phyloP scores from a whole-genome alignment of 37 sponge, comb jelly and placozoan species.

The Aplysina aerophoba region DNA sequence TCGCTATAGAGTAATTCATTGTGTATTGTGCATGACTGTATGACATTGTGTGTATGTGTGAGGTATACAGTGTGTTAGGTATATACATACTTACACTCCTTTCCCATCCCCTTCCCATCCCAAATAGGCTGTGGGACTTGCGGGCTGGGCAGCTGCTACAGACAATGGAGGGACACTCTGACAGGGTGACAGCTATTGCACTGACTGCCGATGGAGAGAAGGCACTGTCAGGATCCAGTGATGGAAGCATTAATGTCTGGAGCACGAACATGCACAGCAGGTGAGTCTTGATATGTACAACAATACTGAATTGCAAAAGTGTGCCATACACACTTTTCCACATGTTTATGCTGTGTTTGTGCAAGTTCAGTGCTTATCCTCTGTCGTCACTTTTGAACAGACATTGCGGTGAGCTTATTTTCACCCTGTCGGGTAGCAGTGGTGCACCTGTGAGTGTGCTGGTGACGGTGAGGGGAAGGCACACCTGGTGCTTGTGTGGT shows the following conservation, averaged over 20 bases:
- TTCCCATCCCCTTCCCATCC: neutral
- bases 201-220: conserved; percentile 61
- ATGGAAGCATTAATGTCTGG: conserved; percentile 73
- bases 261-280: conserved; percentile 71
- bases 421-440: conserved; percentile 42
- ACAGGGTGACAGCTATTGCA: conserved; percentile 58
- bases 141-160: conserved; percentile 34
- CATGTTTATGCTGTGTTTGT: no score
- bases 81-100: no score
- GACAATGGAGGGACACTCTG: conserved; percentile 63
- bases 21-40: no score
- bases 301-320: no score
- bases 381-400: conserved; percentile 15
- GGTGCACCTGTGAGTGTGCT: conserved; percentile 39
- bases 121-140: conserved; percentile 54
- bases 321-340: no score
- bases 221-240: conserved; percentile 60
- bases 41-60: no score
- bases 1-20: no score
- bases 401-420: conserved; percentile 60
- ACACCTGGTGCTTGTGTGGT: conserved; percentile 27
- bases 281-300: conserved; percentile 16
- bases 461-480: conserved; percentile 24
- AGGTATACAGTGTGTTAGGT: no score
- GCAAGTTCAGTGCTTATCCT: no score